These are phyloP conservation scores for Chelon auratus DNA, from an alignment of 2,797 vertebrate genomes.

Conservation along the genomic window DNA sequence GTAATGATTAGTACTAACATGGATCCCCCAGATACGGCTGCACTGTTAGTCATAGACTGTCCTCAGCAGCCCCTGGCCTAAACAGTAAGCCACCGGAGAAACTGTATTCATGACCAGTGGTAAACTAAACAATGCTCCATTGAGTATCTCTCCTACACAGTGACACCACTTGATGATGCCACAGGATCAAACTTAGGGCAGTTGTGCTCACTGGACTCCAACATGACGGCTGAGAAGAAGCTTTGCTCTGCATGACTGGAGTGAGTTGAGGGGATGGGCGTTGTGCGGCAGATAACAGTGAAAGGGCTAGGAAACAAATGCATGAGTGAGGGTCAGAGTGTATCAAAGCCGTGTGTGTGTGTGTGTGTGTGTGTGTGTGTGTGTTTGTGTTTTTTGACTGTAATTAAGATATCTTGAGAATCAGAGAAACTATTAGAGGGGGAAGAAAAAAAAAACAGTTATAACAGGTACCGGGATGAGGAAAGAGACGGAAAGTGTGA, in stretches of 20 bases:
- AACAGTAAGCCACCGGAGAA: slow-evolving; percentile 49
- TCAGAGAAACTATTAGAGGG: slow-evolving; percentile 69
- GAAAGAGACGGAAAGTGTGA: slow-evolving; percentile 50
- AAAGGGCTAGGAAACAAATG: slow-evolving; percentile 71
- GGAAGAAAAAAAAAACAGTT: slow-evolving; percentile 56
- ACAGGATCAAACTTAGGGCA: slow-evolving; percentile 84
- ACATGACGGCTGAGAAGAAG: slow-evolving; percentile 64
- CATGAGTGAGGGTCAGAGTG: slow-evolving; percentile 63
- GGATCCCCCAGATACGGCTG: slow-evolving; percentile 45
- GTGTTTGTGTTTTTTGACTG: slow-evolving; percentile 45
- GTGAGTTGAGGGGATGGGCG: slow-evolving; percentile 62
- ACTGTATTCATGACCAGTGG: slow-evolving; percentile 46
- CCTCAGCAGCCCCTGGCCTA: slow-evolving; percentile 76
- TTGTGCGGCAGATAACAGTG: slow-evolving; percentile 65
- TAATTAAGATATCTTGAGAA: slow-evolving; percentile 61
- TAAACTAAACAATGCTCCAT: slow-evolving; percentile 50
- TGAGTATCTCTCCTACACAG: slow-evolving; percentile 49
- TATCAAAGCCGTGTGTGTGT: slow-evolving; percentile 15
- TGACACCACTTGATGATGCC: slow-evolving; percentile 59
- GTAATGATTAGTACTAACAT: slow-evolving; percentile 54
- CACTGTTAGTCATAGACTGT: slow-evolving; percentile 56
- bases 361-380: slow-evolving; percentile 39
- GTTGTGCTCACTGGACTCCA: slow-evolving; percentile 85
- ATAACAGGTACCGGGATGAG: slow-evolving; percentile 75
- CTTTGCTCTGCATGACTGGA: slow-evolving; percentile 62